These are phyloP conservation scores for Ruditapes philippinarum DNA, from an alignment of 1,140 invertebrate species.

Conservation along the genomic window DNA sequence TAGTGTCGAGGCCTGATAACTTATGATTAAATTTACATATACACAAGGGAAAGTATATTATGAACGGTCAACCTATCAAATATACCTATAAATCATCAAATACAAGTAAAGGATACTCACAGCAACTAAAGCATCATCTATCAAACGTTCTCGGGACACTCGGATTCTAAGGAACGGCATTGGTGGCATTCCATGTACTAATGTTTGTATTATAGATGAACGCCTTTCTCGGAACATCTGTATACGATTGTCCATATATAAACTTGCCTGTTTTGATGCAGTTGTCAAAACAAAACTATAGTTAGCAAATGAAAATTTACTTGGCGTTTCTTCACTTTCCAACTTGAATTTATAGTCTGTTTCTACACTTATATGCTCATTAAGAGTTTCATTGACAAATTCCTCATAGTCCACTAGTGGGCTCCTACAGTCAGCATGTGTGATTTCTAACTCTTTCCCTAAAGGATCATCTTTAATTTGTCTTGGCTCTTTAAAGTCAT, in stretches of 20 bases:
- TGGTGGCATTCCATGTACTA: constrained; percentile 91
- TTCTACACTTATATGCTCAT: constrained; percentile 97
- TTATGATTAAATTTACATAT: no score
- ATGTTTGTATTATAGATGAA: constrained; percentile 93
- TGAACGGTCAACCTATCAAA: no score
- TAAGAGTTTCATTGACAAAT: constrained; percentile 97
- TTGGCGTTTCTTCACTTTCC: constrained; percentile 74
- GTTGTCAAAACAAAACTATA: constrained; percentile 97
- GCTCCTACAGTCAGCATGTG: constrained; percentile 93
- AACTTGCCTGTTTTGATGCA: constrained; percentile 95
- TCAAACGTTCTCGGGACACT: constrained; percentile 93
- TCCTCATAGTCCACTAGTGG: constrained; percentile 95
- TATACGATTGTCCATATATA: constrained; percentile 98
- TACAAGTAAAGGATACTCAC: constrained; percentile 87
- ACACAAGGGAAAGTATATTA: no score
- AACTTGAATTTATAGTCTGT: constrained; percentile 96
- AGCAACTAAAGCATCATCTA: constrained; percentile 96
- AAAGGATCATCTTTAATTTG: constrained; percentile 86
- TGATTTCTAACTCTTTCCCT: constrained; percentile 90
- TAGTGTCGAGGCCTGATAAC: no score
- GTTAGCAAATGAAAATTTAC: constrained; percentile 96
- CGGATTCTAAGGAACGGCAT: constrained; percentile 95
- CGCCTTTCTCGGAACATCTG: constrained; percentile 97
- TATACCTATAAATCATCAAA: no score
- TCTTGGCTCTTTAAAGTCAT: constrained; percentile 82